phyloP scores from a whole-genome alignment of 2,113 vertebrate species.

The Antigone vipio region DNA sequence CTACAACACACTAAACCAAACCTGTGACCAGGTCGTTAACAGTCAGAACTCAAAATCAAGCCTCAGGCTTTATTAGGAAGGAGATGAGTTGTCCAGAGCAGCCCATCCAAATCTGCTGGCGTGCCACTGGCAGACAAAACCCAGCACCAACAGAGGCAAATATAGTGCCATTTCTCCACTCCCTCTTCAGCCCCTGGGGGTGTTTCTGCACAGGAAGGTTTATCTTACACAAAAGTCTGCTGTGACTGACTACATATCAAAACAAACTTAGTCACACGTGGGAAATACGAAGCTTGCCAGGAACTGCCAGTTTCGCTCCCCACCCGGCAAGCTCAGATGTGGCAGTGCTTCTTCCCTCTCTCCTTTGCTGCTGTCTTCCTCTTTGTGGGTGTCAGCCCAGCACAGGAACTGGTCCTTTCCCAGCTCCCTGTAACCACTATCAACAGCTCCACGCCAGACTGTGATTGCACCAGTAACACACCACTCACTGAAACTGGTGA shows the following conservation, averaged over 20 bases:
- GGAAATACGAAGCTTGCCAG: not conserved
- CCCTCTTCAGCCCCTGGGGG: rapidly evolving
- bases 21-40: not conserved
- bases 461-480: not conserved
- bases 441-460: not conserved
- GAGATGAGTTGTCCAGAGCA: not conserved
- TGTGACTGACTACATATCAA: not conserved
- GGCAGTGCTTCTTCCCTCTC: not conserved
- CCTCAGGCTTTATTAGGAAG: not conserved
- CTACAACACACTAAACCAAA: not conserved
- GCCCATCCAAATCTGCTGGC: not conserved
- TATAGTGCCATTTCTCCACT: not conserved
- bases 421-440: not conserved
- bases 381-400: not conserved
- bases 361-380: not conserved
- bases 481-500: not conserved
- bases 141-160: not conserved
- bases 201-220: not conserved
- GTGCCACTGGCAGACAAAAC: not conserved
- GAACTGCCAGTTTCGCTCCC: not conserved
- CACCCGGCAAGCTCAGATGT: rapidly evolving
- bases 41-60: not conserved
- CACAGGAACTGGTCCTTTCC: not conserved
- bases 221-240: not conserved
- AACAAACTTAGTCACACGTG: not conserved